Base-by-base conservation (phyloP, 1,140 invertebrate species). In the Drosophila navojoa region DNA sequence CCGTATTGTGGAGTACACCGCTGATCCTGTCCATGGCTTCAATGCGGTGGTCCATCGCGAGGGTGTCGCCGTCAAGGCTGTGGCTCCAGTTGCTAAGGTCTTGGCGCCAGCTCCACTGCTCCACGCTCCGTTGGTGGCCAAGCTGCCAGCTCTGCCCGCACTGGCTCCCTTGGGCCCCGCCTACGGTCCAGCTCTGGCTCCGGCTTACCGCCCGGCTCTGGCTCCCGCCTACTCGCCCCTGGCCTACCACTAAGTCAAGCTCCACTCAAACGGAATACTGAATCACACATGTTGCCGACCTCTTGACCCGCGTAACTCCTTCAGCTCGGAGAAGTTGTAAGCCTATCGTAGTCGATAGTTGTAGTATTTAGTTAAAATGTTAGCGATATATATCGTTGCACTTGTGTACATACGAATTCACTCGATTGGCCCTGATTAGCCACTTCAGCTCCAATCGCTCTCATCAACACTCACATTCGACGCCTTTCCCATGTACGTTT, bases 1-100 rank as follows among this genome's bases (percentile, higher is more conserved):
- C 15, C 81, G 93, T 47, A 92, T 92, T 59, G 93, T 94, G 22
- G 93, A 94, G 68, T 95, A 93, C 82, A 93, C 93, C 19, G 93
- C 93, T 9, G 93, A 93, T 90, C 92, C 93, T 5, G 80, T 93
- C 5, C 91, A 93, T 71, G 93, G 93, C n/a, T 94, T 93, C 91
- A 93, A 93, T 60, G 93, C 93, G 22, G 90, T 93, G 40, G 92
- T 93, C 4, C 92, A 91, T 53, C 91, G 92, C 19, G 93, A 93
- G 76, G 92, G 92, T 2, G 89, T 91, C n/a, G 92, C 92, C 5
- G 92, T 92, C 25, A 90, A 92, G 68, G 90, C 90, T 1, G 87
- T 92, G 25, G 90, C 89, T 19, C 90, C 90, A 2, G 81, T 91
- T 49, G 91, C 91, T 60, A 91, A 91, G 75, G 76, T 92, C 15